Evolutionary conservation across 35 echinoderm and acorn worm species (phyloP), one percentile per base, ranked within the genome.

Genomic region (Ophiothrix spiculata): DNA sequence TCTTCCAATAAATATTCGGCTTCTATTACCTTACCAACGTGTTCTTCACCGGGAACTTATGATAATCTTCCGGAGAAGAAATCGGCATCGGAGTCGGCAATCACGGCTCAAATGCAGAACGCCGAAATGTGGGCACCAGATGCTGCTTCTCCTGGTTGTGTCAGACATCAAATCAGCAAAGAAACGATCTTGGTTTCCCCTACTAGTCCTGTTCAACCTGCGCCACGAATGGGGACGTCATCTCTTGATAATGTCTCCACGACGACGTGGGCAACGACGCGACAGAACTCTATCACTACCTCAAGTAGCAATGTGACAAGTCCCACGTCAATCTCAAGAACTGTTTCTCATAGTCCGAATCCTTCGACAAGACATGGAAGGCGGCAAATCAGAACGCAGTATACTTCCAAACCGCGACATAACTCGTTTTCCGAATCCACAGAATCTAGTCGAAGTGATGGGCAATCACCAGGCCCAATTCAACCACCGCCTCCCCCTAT

Each of bases 321-420:
- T 69, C 60, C 60, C 29, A 69, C 60, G 3, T 15, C 6, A 12
- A 6, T 69, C 60, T 25, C 60, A 69, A 84, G 81, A 84, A 38
- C 81, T 60, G 36, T 33, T 21, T 60, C 81, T 21, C 81, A 74
- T 16, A 60, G 81, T 64, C 31, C 81, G 4, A 54, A 32, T 23
- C 81, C 81, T 37, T 54, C 54, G 33, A 84, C 81, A 45, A 54
- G 33, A 63, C 81, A 54, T n/a, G 60, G 60, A 28, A 79, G 93
- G 0, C 69, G 80, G 46, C 91, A 95, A 60, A 95, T 95, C 40
- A 85, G 86, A 41, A 95, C 93, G 33, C 87, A 95, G 81, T 86
- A 91, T 25, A 40, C 79, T 16, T 88, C 93, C 32, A 95, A 95
- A 69, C 93, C 80, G 15, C 49, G 40, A 33, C n/a, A 31, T 35